These are phyloP conservation scores for Campaea margaritaria DNA, from an alignment of 2,888 invertebrate species.

Conservation along the genomic window DNA sequence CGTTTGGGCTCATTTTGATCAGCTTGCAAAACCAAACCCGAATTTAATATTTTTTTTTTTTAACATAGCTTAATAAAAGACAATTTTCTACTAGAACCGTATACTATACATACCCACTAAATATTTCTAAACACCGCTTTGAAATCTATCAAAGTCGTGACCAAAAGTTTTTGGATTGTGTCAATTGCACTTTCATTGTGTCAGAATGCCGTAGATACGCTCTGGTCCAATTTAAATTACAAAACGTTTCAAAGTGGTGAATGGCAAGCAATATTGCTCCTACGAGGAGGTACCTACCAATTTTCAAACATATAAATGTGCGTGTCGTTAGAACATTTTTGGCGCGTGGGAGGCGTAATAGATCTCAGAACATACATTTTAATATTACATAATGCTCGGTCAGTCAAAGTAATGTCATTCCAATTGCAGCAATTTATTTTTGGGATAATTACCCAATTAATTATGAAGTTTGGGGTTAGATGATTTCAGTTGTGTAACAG, in stretches of 20 bases:
- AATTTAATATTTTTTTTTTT: too few relatives aligned
- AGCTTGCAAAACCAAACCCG: too few relatives aligned
- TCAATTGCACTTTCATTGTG: conserved; percentile 29
- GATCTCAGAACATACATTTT: conserved; percentile 38
- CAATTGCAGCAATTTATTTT: conserved; percentile 36
- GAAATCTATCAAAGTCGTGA: conserved; percentile 8
- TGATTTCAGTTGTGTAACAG: conserved; percentile 27
- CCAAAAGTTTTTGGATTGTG: conserved; percentile 25
- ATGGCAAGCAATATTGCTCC: conserved; percentile 40
- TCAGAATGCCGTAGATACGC: conserved; percentile 32
- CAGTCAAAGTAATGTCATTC: conserved; percentile 37
- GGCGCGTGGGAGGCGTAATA: conserved; percentile 39
- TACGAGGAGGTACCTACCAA: conserved; percentile 19
- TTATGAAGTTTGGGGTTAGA: conserved; percentile 29
- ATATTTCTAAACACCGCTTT: background rate
- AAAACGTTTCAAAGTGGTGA: conserved; percentile 37
- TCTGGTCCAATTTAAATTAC: conserved; percentile 38
- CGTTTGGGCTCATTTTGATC: too few relatives aligned
- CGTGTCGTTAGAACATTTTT: conserved; percentile 19
- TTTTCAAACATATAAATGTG: conserved; percentile 16
- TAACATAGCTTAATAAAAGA: too few relatives aligned
- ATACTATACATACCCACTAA: too few relatives aligned
- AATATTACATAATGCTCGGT: conserved; percentile 35
- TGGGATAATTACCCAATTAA: conserved; percentile 38
- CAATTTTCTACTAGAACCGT: too few relatives aligned